phyloP scores from a whole-genome alignment of 2,797 vertebrate species.

The Phoxinus dragarum region DNA sequence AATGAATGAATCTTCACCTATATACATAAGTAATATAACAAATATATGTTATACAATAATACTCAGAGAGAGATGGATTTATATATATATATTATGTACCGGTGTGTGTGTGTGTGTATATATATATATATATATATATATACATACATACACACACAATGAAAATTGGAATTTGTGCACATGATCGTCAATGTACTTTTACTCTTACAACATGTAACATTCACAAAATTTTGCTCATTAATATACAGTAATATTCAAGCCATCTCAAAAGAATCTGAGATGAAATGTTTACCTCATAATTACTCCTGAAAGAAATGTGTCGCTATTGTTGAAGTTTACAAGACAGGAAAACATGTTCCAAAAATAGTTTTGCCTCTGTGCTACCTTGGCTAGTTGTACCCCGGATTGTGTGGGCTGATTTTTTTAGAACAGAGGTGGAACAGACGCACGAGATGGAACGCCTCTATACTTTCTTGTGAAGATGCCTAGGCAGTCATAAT shows the following conservation, averaged over 20 bases:
- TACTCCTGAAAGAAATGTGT: constrained; percentile 28
- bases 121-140: too few species aligned
- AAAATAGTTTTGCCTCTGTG: constrained; percentile 58
- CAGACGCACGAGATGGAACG: constrained; percentile 28
- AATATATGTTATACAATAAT: not conserved
- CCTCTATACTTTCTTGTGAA: constrained; percentile 41
- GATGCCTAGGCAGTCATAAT: constrained; percentile 25
- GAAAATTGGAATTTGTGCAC: not conserved
- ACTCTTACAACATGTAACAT: not conserved
- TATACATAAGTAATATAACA: not conserved
- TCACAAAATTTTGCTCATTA: not conserved
- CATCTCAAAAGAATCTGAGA: not conserved
- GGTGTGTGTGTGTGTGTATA: too few species aligned
- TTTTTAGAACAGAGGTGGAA: constrained; percentile 44
- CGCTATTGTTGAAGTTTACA: constrained; percentile 46
- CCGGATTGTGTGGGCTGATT: constrained; percentile 54
- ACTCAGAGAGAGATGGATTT: too few species aligned
- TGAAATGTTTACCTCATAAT: constrained; percentile 21
- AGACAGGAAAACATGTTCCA: constrained; percentile 63
- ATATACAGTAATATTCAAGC: not conserved
- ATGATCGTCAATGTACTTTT: not conserved
- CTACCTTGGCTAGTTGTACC: constrained; percentile 51
- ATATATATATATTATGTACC: too few species aligned
- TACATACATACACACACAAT: too few species aligned
- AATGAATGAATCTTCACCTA: not conserved